These are phyloP conservation scores for Cinclus mexicanus DNA, from an alignment of 2,113 vertebrate species.

Conservation along the genomic window DNA sequence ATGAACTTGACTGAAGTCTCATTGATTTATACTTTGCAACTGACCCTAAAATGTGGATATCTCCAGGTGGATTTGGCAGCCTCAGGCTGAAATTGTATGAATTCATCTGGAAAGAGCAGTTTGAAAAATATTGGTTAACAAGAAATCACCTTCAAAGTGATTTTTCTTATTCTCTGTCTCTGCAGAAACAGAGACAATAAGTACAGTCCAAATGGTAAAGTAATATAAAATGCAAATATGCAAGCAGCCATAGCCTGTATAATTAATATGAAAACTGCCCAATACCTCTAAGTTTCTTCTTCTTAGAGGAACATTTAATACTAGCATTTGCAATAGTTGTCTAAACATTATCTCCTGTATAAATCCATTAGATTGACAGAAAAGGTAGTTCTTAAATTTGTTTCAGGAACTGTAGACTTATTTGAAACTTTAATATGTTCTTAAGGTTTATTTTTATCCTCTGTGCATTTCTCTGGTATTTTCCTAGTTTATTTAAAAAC, in stretches of 20 bases:
- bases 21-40: constrained; percentile 69
- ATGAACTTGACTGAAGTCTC: constrained; percentile 56
- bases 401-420: background rate
- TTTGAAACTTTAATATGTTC: background rate
- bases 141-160: background rate
- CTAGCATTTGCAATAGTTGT: background rate
- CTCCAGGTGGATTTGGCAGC: constrained; percentile 10
- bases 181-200: background rate
- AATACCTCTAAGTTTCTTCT: background rate
- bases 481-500: background rate
- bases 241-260: background rate
- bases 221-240: background rate
- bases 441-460: background rate
- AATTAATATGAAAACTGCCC: background rate
- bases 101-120: background rate
- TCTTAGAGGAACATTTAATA: background rate
- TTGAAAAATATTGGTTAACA: background rate
- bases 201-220: background rate
- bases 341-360: background rate
- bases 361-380: background rate
- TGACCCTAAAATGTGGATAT: constrained; percentile 47
- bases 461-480: background rate
- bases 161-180: background rate
- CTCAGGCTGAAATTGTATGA: background rate
- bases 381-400: background rate